Percentiles rank a stretch among this genome's conserved stretches.
Evolutionary conservation across 2,113 vertebrate species (phyloP).

Genomic region (Siniperca chuatsi): DNA sequence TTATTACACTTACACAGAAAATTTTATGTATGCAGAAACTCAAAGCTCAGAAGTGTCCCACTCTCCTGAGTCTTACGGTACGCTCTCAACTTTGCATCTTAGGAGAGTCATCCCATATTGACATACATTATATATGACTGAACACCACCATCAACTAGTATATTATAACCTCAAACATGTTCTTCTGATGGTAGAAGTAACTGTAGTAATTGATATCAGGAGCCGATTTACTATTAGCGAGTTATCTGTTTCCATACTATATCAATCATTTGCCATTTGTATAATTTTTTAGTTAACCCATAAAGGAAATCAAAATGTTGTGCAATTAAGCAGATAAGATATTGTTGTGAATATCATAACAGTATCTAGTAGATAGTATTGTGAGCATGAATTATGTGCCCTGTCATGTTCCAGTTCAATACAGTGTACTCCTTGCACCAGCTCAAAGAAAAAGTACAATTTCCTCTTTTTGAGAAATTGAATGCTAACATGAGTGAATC

Average conservation of each 20-base stretch:
- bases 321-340: background rate
- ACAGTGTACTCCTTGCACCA: background rate
- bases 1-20: too few relatives aligned
- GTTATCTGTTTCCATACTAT: background rate
- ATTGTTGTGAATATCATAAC: background rate
- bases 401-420: background rate
- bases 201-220: background rate
- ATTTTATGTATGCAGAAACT: conserved; percentile 18
- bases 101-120: background rate
- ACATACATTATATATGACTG: background rate
- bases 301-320: background rate
- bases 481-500: background rate
- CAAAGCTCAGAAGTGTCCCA: conserved; percentile 50
- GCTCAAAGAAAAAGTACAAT: background rate
- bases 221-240: too few relatives aligned
- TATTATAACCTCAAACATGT: background rate
- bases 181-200: background rate
- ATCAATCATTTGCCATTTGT: background rate
- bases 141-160: background rate
- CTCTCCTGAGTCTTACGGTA: background rate
- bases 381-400: background rate
- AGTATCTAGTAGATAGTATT: background rate
- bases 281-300: too few relatives aligned
- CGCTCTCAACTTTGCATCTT: background rate
- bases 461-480: background rate